phyloP scores from a whole-genome alignment of 2,797 vertebrate species.

The Eupleurogrammus muticus region DNA sequence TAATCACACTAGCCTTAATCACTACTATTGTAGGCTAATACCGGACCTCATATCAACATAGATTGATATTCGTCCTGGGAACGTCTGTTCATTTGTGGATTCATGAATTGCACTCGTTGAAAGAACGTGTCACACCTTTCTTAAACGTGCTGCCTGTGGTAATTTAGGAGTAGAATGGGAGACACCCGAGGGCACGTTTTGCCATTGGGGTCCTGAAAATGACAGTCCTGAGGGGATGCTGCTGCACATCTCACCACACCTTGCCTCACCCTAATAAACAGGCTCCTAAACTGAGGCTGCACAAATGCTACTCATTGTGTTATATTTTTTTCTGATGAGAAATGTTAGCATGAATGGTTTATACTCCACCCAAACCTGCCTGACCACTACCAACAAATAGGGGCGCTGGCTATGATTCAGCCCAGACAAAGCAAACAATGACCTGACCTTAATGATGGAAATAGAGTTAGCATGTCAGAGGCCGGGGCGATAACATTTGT shows the following conservation, averaged over 20 bases:
- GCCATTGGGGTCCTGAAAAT: conserved; percentile 17
- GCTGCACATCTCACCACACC: conserved; percentile 1
- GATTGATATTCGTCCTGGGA: no score
- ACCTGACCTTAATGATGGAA: conserved; percentile 74
- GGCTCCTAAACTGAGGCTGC: no score
- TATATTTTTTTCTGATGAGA: neutral
- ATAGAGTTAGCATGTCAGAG: conserved; percentile 74
- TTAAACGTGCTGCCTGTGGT: conserved; percentile 13
- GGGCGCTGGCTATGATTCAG: conserved; percentile 67
- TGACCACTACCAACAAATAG: conserved; percentile 53
- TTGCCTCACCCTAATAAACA: conserved; percentile 2
- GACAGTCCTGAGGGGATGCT: conserved; percentile 13
- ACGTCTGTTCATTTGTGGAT: no score
- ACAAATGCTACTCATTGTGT: neutral
- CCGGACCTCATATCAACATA: no score
- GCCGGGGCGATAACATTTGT: conserved; percentile 74
- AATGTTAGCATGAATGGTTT: conserved; percentile 14
- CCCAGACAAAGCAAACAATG: conserved; percentile 80
- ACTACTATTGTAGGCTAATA: no score
- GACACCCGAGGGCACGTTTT: conserved; percentile 10
- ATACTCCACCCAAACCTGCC: conserved; percentile 64
- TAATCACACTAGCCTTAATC: no score
- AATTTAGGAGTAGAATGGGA: conserved; percentile 19
- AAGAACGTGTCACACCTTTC: conserved; percentile 40
- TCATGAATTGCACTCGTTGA: conserved; percentile 17